A percentile compares a stretch with the other conserved stretches of the same genome.
Evolutionary conservation across 92 coral and sea anemone species (phyloP).

Genomic region (Phenganax marumi): DNA sequence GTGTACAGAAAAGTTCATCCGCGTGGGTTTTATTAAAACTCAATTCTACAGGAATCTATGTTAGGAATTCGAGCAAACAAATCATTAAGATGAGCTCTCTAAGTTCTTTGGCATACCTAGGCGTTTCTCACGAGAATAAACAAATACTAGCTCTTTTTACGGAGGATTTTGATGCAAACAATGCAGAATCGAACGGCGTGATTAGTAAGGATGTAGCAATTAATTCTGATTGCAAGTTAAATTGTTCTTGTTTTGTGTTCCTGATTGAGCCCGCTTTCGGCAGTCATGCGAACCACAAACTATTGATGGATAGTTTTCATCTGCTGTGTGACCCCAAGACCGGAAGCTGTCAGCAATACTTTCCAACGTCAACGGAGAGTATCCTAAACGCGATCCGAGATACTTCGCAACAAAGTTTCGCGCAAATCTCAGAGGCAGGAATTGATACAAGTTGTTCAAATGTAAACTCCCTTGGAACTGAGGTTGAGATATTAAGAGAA

Average conservation of each 20-base stretch:
- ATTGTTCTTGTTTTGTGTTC: conserved; percentile 93
- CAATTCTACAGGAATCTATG: conserved; percentile 64
- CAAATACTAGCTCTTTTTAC: conserved; percentile 91
- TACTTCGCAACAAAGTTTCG: conserved; percentile 48
- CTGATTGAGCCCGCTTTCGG: conserved; percentile 73
- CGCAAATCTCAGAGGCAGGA: conserved; percentile 8
- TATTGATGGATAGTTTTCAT: conserved; percentile 41
- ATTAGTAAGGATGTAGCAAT: conserved; percentile 60
- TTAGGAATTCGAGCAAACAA: conserved; percentile 65
- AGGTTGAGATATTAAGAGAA: conserved; percentile 7
- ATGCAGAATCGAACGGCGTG: conserved; percentile 35
- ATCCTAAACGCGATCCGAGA: conserved; percentile 70
- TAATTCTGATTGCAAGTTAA: conserved; percentile 58
- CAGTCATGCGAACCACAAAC: conserved; percentile 64
- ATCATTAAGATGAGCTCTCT: conserved; percentile 77
- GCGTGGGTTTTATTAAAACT: conserved; percentile 74
- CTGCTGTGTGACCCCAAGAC: conserved; percentile 42
- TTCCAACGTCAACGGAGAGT: conserved; percentile 71
- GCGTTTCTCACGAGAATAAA: conserved; percentile 88
- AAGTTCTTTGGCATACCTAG: conserved; percentile 78
- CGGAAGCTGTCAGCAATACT: conserved; percentile 68
- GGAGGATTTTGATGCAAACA: conserved; percentile 58
- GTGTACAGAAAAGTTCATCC: conserved; percentile 73
- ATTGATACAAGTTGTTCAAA: neutral
- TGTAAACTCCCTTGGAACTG: neutral